Conservation (phyloP, 2,113 vertebrate species). For the Barbus barbus region DNA sequence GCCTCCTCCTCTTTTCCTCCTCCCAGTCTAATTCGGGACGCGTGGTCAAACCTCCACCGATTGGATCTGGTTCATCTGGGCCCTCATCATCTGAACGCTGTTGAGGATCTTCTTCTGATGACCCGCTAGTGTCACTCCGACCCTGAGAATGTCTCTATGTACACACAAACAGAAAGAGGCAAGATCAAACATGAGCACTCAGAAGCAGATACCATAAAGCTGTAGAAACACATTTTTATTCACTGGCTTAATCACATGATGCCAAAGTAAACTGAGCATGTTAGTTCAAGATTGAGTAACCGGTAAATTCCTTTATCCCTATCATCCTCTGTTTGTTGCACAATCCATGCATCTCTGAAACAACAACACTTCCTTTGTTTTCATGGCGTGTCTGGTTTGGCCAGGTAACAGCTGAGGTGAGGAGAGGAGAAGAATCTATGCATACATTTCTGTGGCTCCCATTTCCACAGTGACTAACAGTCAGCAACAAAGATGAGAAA, state of each 20-base stretch:
- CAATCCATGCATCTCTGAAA: slow-evolving; percentile 42
- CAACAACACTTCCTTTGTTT: slow-evolving; percentile 49
- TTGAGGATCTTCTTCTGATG: slow-evolving; percentile 99
- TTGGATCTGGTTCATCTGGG: slow-evolving; percentile 99
- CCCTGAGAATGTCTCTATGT: slow-evolving; percentile 92
- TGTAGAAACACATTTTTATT: slow-evolving; percentile 9
- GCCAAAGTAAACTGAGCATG: slow-evolving; percentile 45
- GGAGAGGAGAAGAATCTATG: slow-evolving; percentile 36
- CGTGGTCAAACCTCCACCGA: slow-evolving; percentile 95
- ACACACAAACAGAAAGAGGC: slow-evolving; percentile 26
- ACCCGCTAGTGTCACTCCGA: slow-evolving; percentile 96
- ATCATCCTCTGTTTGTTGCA: slow-evolving; percentile 35
- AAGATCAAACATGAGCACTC: slow-evolving; percentile 22
- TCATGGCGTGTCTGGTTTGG: slow-evolving; percentile 41
- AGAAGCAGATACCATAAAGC: slow-evolving; percentile 19
- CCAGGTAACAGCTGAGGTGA: slow-evolving; percentile 39
- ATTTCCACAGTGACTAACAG: slow-evolving; percentile 21
- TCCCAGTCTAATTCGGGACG: slow-evolving; percentile 45
- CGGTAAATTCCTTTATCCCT: slow-evolving; percentile 47
- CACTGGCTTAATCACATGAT: neutral
- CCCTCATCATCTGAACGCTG: slow-evolving; percentile 99
- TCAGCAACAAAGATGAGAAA: slow-evolving; percentile 9
- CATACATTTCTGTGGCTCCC: slow-evolving; percentile 2
- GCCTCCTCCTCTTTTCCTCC: slow-evolving; percentile 34
- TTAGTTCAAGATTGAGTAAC: slow-evolving; percentile 40